Conservation (phyloP, 1,140 invertebrate genomes). For the Pachyrhynchus sulphureomaculatus region DNA sequence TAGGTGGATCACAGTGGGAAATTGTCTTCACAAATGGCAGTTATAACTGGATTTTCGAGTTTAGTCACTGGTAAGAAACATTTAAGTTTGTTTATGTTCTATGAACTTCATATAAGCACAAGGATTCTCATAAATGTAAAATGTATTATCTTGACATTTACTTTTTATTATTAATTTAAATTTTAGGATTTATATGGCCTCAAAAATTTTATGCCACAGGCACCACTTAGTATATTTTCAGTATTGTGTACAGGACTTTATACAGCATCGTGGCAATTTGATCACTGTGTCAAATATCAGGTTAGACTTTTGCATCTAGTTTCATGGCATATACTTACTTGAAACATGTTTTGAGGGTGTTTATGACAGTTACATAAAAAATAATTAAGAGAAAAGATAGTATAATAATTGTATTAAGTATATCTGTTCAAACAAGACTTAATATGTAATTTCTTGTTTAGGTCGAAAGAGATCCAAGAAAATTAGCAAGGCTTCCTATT, state of each 20-base stretch:
- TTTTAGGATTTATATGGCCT: conserved; percentile 69
- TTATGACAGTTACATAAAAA: no score
- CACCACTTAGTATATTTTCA: conserved; percentile 71
- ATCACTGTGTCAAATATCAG: conserved; percentile 91
- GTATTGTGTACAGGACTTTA: conserved; percentile 80
- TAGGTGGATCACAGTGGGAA: conserved; percentile 90
- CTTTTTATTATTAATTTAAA: no score
- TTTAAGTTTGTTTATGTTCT: no score
- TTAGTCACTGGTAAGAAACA: conserved; percentile 73
- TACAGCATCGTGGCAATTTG: conserved; percentile 86
- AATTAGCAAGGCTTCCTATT: conserved; percentile 60
- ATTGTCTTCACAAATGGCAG: conserved; percentile 91
- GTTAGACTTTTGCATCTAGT: conserved; percentile 56
- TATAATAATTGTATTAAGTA: no score
- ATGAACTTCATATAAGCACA: no score
- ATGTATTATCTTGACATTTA: no score
- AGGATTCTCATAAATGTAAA: no score
- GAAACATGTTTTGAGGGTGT: no score
- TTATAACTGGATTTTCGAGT: conserved; percentile 75
- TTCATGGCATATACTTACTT: no score
- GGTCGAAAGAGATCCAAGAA: conserved; percentile 55
- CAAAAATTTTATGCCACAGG: conserved; percentile 66
- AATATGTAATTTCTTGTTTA: no score
- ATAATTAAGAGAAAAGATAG: no score
- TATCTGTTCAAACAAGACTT: no score